Conservation (phyloP, 2,113 vertebrate species). For the Poeciliopsis occidentalis region DNA sequence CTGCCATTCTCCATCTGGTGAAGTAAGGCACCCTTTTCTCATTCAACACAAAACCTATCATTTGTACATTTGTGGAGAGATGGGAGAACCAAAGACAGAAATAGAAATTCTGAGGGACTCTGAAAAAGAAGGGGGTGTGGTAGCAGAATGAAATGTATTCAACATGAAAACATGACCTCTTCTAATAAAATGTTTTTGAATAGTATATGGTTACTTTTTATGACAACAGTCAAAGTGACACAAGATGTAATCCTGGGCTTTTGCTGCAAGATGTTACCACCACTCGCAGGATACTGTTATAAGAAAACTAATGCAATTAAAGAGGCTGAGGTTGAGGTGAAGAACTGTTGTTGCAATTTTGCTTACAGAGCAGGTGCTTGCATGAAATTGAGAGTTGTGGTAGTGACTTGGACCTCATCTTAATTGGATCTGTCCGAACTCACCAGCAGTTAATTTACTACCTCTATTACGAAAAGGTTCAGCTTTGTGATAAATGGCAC, state of each 20-base stretch:
- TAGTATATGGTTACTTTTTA: neutral
- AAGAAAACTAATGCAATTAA: neutral
- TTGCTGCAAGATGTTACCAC: neutral
- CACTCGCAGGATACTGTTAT: neutral
- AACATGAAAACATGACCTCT: constrained; percentile 17
- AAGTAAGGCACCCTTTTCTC: constrained; percentile 59
- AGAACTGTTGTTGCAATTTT: neutral
- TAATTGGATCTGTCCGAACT: constrained; percentile 75
- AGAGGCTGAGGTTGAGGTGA: neutral
- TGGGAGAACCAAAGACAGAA: constrained; percentile 56
- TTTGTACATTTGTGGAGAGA: constrained; percentile 70
- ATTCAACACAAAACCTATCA: constrained; percentile 66
- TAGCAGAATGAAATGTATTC: constrained; percentile 45
- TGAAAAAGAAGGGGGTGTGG: constrained; percentile 40
- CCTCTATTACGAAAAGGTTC: constrained; percentile 66
- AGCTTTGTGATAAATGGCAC: constrained; percentile 61
- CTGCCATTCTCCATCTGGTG: constrained; percentile 59
- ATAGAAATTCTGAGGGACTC: constrained; percentile 66
- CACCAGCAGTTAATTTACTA: constrained; percentile 63
- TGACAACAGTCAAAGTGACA: constrained; percentile 5
- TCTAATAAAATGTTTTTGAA: neutral
- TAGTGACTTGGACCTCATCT: constrained; percentile 43
- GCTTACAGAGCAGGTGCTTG: neutral
- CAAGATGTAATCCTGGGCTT: neutral
- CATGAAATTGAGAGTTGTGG: neutral